Evolutionary conservation across 2,888 invertebrate species (phyloP).

Genomic region (Chymomyza amoena): DNA sequence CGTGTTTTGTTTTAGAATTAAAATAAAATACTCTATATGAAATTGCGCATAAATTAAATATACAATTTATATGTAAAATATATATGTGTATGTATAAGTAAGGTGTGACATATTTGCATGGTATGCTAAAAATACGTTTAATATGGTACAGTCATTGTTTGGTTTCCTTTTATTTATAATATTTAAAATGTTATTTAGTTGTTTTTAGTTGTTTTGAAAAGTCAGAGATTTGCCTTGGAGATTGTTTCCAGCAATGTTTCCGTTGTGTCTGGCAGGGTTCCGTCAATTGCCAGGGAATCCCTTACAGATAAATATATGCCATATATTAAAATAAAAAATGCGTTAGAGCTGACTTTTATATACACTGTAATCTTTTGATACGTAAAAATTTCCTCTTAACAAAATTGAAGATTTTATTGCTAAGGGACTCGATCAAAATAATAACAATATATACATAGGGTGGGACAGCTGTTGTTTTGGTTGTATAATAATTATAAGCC

Average conservation of each 20-base stretch:
- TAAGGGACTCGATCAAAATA: too few species aligned
- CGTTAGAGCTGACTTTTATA: too few species aligned
- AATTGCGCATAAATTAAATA: slow-evolving; percentile 29
- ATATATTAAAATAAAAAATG: not conserved
- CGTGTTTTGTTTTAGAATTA: slow-evolving; percentile 28
- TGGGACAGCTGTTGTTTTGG: too few species aligned
- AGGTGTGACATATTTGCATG: slow-evolving; percentile 1
- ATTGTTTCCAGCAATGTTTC: slow-evolving; percentile 36
- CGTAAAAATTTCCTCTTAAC: too few species aligned
- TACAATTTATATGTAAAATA: not conserved
- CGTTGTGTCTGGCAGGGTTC: slow-evolving; percentile 32
- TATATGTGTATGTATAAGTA: not conserved
- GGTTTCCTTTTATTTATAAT: slow-evolving; percentile 25
- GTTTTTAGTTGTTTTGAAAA: slow-evolving; percentile 1
- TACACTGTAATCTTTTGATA: too few species aligned
- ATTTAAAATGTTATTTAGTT: slow-evolving; percentile 14
- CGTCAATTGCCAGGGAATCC: slow-evolving; percentile 12
- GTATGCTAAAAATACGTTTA: slow-evolving; percentile 12
- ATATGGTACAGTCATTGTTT: slow-evolving; percentile 8
- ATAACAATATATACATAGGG: too few species aligned
- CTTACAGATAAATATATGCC: not conserved
- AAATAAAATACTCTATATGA: slow-evolving; percentile 14
- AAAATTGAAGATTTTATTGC: too few species aligned
- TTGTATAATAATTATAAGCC: too few species aligned
- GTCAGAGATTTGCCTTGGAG: slow-evolving; percentile 40